Evolutionary conservation across 2,888 invertebrate genomes (phyloP), one percentile per base, ranked within the genome.

Genomic region (Caenorhabditis virilis): DNA sequence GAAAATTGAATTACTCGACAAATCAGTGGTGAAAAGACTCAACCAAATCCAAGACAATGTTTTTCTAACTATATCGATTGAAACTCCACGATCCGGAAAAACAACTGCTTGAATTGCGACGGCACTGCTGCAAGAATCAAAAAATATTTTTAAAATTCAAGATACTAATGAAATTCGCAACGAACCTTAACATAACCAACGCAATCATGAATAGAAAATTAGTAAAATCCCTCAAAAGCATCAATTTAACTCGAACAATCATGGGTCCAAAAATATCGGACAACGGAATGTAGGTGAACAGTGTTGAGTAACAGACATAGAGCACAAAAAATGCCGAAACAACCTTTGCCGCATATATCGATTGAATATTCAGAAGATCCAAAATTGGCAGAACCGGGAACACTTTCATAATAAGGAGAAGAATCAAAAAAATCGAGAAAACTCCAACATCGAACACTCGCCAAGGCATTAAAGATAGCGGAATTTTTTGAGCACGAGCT

Each of bases 241-340:
- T 85, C 26, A 84, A 67, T 49, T 83, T 84, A 23, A 86, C 84
- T 45, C 85, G 79, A 52, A 86, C 84, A 27, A 86, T 72, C 77
- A 86, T 82, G 1, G 85, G 86, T 25, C 86, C 86, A 20, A 78
- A 74, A 11, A 86, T 84, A 36, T 77, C 74, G 22, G 77, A 79
- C 1, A 81, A 58, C 0, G 86, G 86, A 25, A 86, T 78, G 74
- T 85, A 86, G 33, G 84, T 84, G 55, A 84, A 84, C 33, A 86
- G 79, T 15, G 85, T 83, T 7, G 86, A 80, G 72, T 85, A 86
- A 77, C 84, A 86, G 76, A 85, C 85, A 76, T 85, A 86, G 20
- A 86, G 80, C 15, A 86, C 73, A 57, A 79, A 79, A 52, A 76
- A 63, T 4, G 80, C 68, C 26, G 77, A 76, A 18, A 75, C 49